phyloP scores from a whole-genome alignment of 2,888 invertebrate species.

The Zele albiditarsus region DNA sequence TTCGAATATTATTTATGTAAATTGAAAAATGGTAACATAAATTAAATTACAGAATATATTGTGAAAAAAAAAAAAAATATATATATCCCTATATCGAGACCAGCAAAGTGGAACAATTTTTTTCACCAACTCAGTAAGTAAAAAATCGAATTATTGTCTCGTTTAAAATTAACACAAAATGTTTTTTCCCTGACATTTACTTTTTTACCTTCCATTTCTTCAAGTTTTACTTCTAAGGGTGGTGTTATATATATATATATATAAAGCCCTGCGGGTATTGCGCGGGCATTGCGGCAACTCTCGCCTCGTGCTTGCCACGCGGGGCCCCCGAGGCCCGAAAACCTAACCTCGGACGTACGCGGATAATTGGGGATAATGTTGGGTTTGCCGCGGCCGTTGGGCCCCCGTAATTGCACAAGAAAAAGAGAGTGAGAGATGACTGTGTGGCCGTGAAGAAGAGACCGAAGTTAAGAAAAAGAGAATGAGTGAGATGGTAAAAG shows the following conservation, averaged over 20 bases:
- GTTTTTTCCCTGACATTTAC: slow-evolving; percentile 25
- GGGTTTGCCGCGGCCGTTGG: slow-evolving; percentile 63
- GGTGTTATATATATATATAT: neutral
- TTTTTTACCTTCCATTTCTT: slow-evolving; percentile 36
- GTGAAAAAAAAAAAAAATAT: too few species aligned
- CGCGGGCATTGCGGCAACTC: slow-evolving; percentile 35
- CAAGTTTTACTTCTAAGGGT: slow-evolving; percentile 1
- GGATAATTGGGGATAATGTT: slow-evolving; percentile 72
- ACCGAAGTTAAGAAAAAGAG: slow-evolving; percentile 10
- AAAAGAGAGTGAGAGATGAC: slow-evolving; percentile 52
- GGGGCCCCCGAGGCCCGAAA: slow-evolving; percentile 59
- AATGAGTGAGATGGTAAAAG: slow-evolving; percentile 19
- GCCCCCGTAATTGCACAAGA: slow-evolving; percentile 69
- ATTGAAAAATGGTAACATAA: too few species aligned
- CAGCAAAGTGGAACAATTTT: too few species aligned
- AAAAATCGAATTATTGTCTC: too few species aligned
- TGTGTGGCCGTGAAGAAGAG: slow-evolving; percentile 51
- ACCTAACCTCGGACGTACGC: slow-evolving; percentile 67
- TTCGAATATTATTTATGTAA: too few species aligned
- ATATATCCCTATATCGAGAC: too few species aligned
- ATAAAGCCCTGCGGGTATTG: slow-evolving; percentile 21
- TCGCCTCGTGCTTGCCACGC: slow-evolving; percentile 45
- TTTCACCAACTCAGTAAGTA: too few species aligned
- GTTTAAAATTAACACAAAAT: too few species aligned
- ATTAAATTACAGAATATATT: too few species aligned